These are phyloP conservation scores for Microtus pennsylvanicus DNA, from an alignment of 2,113 vertebrate genomes.

Conservation along the genomic window DNA sequence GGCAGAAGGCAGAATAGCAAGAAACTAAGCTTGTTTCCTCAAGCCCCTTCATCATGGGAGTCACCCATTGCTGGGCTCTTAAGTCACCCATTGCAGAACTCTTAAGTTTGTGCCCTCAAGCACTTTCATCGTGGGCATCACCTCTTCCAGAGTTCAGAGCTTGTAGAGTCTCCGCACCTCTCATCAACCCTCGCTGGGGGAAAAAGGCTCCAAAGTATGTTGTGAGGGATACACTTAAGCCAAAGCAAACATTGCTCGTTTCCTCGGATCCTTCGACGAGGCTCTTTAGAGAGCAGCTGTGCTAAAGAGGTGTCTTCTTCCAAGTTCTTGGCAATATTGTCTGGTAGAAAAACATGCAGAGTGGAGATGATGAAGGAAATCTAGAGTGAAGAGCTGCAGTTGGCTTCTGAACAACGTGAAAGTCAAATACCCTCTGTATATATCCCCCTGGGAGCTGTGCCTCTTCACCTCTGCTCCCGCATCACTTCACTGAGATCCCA, in stretches of 20 bases:
- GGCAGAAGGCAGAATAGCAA: background rate
- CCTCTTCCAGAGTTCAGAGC: background rate
- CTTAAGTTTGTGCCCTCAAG: background rate
- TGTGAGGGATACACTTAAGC: background rate
- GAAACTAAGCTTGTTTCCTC: background rate
- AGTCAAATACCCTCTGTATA: background rate
- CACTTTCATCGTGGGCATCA: background rate
- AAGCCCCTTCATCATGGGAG: background rate
- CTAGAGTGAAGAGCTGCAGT: background rate
- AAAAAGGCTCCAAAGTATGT: background rate
- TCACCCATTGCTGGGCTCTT: background rate
- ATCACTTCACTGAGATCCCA: background rate
- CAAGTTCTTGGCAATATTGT: background rate
- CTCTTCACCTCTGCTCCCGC: background rate
- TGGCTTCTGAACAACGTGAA: background rate
- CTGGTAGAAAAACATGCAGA: background rate
- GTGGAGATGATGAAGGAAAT: background rate
- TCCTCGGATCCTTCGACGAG: background rate
- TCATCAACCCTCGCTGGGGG: fast-evolving
- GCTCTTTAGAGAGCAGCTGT: background rate
- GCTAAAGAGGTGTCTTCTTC: background rate
- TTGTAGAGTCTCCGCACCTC: background rate
- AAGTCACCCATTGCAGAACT: background rate
- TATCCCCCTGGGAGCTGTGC: no score
- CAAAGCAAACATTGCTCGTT: background rate